Evolutionary conservation across 2,888 invertebrate species (phyloP), one percentile per base, ranked within the genome.

Genomic region (Plemyria rubiginata): DNA sequence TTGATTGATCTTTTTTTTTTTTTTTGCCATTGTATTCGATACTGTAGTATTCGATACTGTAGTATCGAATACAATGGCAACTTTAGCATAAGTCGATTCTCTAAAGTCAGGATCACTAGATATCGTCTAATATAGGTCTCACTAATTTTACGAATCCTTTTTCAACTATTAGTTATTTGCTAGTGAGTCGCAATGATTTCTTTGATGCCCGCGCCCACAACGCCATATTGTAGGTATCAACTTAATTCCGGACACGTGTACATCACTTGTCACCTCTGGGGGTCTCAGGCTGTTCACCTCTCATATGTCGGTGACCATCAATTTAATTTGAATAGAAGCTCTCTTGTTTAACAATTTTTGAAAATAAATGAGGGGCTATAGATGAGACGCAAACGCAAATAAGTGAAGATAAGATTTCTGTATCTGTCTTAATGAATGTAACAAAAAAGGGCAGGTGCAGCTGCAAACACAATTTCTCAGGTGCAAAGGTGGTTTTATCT

Each of bases 241-340:
- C 16, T 16, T 32, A 50, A 59, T 22, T 54, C 43, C 38, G 32
- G 51, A 56, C 64, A 55, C 49, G 46, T 52, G 62, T 62, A 54
- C 46, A 32, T 59, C 50, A 59, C 38, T 60, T 60, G 56, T 49
- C 67, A 48, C 51, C 41, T 54, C 50, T 22, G 56, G 59, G 59
- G 61, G 62, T 61, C 61, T 36, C 45, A 55, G 52, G 65, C 29
- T 57, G 41, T 49, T 63, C 56, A 62, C 32, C 48, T 49, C 41
- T 55, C 7, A 40, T 50, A 32, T 22, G 43, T 46, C 49, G 38
- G 29, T 41, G 40, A n/a, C 13, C 29, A 40, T 41, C 32, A 41
- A 54, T 60, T 41, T 41, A 15, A 59, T 53, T 49, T 41, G 16
- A 54, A 53, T 54, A 57, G 40, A 56, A 29, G 40, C 16, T 38